Evolutionary conservation across 2,888 invertebrate genomes (phyloP).

Genomic region (Cheiracanthium punctorium): DNA sequence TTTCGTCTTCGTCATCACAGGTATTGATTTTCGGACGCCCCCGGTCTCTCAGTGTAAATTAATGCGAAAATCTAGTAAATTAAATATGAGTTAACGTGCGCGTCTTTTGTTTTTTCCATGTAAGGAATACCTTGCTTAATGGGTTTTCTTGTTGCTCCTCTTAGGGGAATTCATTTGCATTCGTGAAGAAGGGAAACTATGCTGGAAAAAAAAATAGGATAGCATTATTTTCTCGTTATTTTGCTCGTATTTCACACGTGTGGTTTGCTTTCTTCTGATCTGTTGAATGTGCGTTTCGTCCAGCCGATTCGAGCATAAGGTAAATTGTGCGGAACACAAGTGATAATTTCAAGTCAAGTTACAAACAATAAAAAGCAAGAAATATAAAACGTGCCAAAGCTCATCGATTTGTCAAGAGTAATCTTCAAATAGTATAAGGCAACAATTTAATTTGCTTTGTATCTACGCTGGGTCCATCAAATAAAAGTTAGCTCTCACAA

Average conservation of each 20-base stretch:
- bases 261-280: not conserved
- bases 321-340: no score
- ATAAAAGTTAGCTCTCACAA: no score
- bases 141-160: not conserved
- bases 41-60: not conserved
- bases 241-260: not conserved
- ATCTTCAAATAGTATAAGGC: no score
- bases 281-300: not conserved
- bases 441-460: no score
- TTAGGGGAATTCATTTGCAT: not conserved
- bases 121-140: not conserved
- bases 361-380: no score
- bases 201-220: not conserved
- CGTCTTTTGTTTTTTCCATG: not conserved
- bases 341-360: no score
- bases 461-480: no score
- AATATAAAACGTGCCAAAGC: no score
- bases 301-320: no score
- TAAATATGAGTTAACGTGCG: constrained; percentile 4
- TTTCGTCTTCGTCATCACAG: not conserved
- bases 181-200: not conserved
- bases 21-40: constrained; percentile 11
- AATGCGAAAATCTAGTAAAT: constrained; percentile 7
- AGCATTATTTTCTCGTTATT: not conserved
- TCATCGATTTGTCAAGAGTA: no score